Evolutionary conservation across 1,140 invertebrate genomes (phyloP).

Genomic region (Berghia stephanieae): DNA sequence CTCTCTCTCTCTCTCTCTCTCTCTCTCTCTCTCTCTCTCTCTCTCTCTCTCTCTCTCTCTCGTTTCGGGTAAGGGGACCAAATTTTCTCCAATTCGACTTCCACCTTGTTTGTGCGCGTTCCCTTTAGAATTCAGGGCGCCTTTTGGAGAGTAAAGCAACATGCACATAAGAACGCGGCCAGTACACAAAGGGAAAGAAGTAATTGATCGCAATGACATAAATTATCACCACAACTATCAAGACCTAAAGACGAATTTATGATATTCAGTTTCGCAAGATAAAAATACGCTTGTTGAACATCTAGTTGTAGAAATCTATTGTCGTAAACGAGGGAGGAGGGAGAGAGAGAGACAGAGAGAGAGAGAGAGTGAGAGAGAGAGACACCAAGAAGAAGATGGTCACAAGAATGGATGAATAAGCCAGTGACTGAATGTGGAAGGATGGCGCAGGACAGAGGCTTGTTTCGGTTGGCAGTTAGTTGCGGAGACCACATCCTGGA

Average conservation of each 20-base stretch:
- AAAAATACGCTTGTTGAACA: too few relatives aligned
- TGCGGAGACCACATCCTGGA: too few relatives aligned
- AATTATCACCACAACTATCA: background rate
- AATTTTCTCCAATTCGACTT: background rate
- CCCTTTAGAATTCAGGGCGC: background rate
- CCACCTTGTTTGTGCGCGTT: background rate
- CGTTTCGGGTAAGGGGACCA: background rate
- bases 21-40: background rate
- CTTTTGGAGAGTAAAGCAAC: background rate
- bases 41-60: too few relatives aligned
- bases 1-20: constrained; percentile 16
- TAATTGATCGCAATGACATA: background rate
- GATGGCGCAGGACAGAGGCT: too few relatives aligned
- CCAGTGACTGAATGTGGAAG: too few relatives aligned
- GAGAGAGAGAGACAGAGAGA: constrained; percentile 1
- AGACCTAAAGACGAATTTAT: too few relatives aligned
- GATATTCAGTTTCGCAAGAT: too few relatives aligned
- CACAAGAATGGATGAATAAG: too few relatives aligned
- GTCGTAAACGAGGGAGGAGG: too few relatives aligned
- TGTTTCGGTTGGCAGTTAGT: too few relatives aligned
- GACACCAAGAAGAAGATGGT: too few relatives aligned
- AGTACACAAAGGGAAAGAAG: background rate
- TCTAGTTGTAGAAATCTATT: too few relatives aligned
- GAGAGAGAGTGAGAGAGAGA: background rate
- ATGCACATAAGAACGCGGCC: background rate